phyloP scores from a whole-genome alignment of 2,797 vertebrate genomes.

The Tangara arthus region DNA sequence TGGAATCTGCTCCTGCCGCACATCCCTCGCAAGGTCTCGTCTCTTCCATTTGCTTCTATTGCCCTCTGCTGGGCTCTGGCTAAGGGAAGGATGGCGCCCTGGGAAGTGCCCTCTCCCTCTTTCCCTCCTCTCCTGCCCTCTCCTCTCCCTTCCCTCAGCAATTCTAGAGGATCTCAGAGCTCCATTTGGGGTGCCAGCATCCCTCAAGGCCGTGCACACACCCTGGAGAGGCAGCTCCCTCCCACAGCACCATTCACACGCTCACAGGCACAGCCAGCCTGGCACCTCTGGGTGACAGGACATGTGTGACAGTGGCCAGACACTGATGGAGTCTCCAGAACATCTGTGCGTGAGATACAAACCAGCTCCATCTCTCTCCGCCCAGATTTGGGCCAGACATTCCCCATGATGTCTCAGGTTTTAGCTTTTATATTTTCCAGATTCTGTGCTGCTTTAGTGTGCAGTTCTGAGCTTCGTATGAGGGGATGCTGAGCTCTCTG shows the following conservation, averaged over 20 bases:
- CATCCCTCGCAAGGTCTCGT: background rate
- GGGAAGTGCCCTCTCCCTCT: background rate
- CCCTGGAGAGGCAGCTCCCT: background rate
- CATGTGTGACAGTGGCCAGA: fast-evolving
- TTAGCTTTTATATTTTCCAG: background rate
- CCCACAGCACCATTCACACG: background rate
- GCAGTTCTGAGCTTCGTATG: background rate
- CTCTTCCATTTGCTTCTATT: conserved; percentile 56
- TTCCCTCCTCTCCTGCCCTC: too few species aligned
- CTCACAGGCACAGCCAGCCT: fast-evolving
- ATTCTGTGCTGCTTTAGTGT: background rate
- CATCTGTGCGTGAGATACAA: fast-evolving
- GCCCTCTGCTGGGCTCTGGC: conserved; percentile 55
- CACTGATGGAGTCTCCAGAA: fast-evolving
- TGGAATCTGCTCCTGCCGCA: background rate
- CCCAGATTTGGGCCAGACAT: too few species aligned
- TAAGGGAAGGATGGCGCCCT: background rate
- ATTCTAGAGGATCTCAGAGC: background rate
- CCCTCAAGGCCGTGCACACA: fast-evolving
- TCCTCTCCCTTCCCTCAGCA: background rate
- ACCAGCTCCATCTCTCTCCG: fast-evolving
- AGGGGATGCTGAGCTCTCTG: background rate
- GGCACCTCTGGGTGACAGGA: background rate
- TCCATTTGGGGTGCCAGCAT: background rate
- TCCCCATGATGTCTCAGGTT: background rate